Evolutionary conservation across 2,888 invertebrate genomes (phyloP).

Genomic region (Ligdia adustata): DNA sequence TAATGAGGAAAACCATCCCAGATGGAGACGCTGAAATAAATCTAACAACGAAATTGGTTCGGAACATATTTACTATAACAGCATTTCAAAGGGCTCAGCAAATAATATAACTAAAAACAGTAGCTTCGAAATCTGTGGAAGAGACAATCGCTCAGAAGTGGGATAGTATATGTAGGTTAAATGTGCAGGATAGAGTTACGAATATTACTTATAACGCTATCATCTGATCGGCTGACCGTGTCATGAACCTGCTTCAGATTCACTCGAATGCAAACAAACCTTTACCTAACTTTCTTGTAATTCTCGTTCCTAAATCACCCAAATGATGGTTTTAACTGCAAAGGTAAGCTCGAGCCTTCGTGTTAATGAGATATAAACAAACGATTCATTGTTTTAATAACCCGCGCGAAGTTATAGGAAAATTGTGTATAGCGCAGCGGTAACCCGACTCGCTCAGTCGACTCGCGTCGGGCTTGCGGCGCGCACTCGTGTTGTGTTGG

Average conservation of each 20-base stretch:
- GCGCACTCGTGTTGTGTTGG: slow-evolving; percentile 55
- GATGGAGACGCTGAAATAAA: slow-evolving; percentile 1
- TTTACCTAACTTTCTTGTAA: slow-evolving; percentile 29
- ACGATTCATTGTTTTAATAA: slow-evolving; percentile 48
- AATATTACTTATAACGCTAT: too few relatives aligned
- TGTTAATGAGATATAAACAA: slow-evolving; percentile 51
- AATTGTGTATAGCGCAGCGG: slow-evolving; percentile 39
- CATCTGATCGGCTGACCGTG: slow-evolving; percentile 30
- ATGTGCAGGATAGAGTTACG: too few relatives aligned
- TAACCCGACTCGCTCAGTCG: slow-evolving; percentile 53
- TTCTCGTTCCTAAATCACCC: slow-evolving; percentile 18
- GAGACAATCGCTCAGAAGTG: too few relatives aligned
- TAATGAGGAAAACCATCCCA: slow-evolving; percentile 23
- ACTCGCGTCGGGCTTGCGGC: slow-evolving; percentile 45
- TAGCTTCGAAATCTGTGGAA: too few relatives aligned
- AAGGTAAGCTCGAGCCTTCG: slow-evolving; percentile 37
- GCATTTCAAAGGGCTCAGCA: background rate
- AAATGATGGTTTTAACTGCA: slow-evolving; percentile 25
- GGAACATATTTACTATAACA: background rate
- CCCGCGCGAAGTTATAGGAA: slow-evolving; percentile 27
- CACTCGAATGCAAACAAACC: slow-evolving; percentile 16
- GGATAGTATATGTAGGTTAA: too few relatives aligned
- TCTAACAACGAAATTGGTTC: background rate
- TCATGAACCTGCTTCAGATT: slow-evolving; percentile 11
- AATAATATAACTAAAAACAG: too few relatives aligned